Base-by-base conservation (phyloP, 2,113 vertebrate species). In the Aldabrachelys gigantea region DNA sequence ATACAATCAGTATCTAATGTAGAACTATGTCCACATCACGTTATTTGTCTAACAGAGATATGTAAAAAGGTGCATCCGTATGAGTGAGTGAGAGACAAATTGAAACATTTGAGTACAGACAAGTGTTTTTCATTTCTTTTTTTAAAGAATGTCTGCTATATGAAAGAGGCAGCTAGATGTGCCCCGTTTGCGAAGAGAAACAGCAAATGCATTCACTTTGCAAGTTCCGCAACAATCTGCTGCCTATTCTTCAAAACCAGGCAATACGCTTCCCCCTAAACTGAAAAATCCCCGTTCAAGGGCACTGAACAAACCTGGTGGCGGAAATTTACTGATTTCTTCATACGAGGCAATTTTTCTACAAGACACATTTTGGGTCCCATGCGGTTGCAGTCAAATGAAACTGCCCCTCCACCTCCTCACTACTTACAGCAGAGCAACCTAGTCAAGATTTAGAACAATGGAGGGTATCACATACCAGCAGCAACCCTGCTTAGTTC, bases 211-310 rank as follows among this genome's bases (percentile, higher is more conserved):
- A 93, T 92, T 95, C 96, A 92, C 96, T 97, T 89, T 97, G 97
- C 96, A 95, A 95, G 96, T 96, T 97, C 97, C 97, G 97, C 97
- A 97, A 88, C 96, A 91, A 91, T 95, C 85, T 93, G 95, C 89
- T 92, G 97, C 96, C 96, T 96, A 83, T 92, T 97, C 90, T 96
- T 93, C 95, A 96, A 94, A 62, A 96, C 96, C 69, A 95, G 97
- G 96, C 96, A 97, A 96, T 96, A 97, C 1, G 95, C 95, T 97
- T 96, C 96, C 97, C 97, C 97, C 96, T 97, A 95, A 94, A 97
- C 91, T 96, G 93, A 96, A 97, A 97, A 97, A 96, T 92, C 96
- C 96, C 97, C 97, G 95, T 95, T 97, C 97, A 97, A 97, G 96
- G 97, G 93, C 96, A 96, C 89, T 83, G 92, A 96, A 97, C 85